Base-by-base conservation (phyloP, 2,113 vertebrate species). In the Carassius gibelio region DNA sequence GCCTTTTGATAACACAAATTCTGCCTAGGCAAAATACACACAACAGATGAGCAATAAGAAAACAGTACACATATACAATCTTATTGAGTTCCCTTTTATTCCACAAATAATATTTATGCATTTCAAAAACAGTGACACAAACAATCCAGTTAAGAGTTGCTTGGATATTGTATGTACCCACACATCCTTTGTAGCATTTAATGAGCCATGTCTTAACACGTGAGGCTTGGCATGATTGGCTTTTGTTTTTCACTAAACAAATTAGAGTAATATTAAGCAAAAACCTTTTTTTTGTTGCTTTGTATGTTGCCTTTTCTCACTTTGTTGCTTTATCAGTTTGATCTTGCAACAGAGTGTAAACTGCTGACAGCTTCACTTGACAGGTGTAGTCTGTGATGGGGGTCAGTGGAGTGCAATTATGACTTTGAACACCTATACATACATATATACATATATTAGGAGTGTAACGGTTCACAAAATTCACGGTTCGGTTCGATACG, bases 1-100 rank as follows among this genome's bases (percentile, higher is more conserved):
- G 85, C 78, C 68, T 85, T 90, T 88, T 72, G 38, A 83, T 48
- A 62, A 82, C 45, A 87, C 42, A 75, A 83, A 90, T 48, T 86
- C 84, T 86, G 78, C 75, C 74, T 81, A 77, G 77, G 55, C 59
- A 77, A 64, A n/a, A 75, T 38, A 50, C 48, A 71, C 76, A 85
- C 48, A 85, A 30, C 21, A 66, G 21, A 68, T 50, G 9, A 19
- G 19, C 21, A 87, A n/a, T 62, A 19, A 52, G 0, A 81, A 59
- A 75, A 26, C 72, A 75, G 78, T 7, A 61, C 75, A 86, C n/a
- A 80, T 45, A 9, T 45, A 45, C n/a, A 52, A 23, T 30, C 11
- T 85, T 50, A 66, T 9, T 66, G n/a, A 82, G 55, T 19, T 69
- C 72, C 64, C 42, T 80, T 77, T 79, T 81, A 83, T 87, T 83